phyloP scores from a whole-genome alignment of 1,140 invertebrate genomes.

The Hycleus cichorii region DNA sequence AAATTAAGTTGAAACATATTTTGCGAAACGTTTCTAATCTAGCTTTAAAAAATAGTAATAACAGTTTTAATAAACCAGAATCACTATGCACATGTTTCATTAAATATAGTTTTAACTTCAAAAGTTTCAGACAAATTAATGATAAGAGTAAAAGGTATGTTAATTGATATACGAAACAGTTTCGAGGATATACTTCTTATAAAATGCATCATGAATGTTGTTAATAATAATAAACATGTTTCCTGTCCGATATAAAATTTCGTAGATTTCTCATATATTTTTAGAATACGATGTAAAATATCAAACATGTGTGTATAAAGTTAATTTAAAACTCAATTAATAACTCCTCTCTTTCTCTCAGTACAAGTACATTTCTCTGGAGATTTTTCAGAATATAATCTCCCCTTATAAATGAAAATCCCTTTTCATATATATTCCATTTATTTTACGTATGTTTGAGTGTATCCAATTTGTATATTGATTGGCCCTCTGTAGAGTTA shows the following conservation, averaged over 20 bases:
- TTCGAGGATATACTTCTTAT: conserved; percentile 4
- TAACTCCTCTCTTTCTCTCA: background rate
- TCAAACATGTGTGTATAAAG: conserved; percentile 16
- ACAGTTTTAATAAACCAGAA: too few relatives aligned
- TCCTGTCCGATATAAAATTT: conserved; percentile 11
- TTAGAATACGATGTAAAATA: conserved; percentile 14
- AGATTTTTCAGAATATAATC: conserved; percentile 4
- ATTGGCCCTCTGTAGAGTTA: conserved; percentile 16
- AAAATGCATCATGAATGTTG: conserved; percentile 6
- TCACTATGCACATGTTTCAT: too few relatives aligned
- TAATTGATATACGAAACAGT: conserved; percentile 3
- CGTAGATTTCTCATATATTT: conserved; percentile 6
- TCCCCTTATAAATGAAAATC: conserved; percentile 6
- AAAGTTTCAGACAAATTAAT: too few relatives aligned
- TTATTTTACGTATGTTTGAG: background rate
- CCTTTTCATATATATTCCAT: too few relatives aligned
- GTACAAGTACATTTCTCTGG: conserved; percentile 6
- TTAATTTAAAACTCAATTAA: conserved; percentile 24
- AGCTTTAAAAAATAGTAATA: too few relatives aligned
- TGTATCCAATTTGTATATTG: conserved; percentile 19
- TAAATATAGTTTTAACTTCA: too few relatives aligned
- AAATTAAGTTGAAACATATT: too few relatives aligned
- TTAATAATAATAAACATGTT: conserved; percentile 8
- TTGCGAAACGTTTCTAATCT: too few relatives aligned
- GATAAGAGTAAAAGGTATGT: background rate